Conservation (phyloP, 2,888 invertebrate genomes). For the Agriopis leucophaearia region DNA sequence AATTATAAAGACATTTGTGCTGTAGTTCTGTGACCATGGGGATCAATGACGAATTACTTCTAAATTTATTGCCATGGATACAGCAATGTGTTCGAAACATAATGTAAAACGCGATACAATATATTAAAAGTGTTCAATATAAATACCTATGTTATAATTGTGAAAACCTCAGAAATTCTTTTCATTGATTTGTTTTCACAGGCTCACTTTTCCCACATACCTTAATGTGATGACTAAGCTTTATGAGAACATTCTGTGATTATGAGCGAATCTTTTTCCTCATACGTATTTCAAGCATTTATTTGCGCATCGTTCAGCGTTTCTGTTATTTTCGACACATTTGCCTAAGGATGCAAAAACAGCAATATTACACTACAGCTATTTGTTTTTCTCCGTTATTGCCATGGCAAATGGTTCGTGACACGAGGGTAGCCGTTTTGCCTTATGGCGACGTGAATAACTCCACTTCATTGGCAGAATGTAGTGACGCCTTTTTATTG, state of each 20-base stretch:
- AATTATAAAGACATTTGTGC: no score
- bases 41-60: no score
- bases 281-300: conserved; percentile 13
- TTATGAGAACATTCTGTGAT: not conserved
- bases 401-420: conserved; percentile 38
- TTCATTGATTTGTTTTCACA: not conserved
- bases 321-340: conserved; percentile 38
- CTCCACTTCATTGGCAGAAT: conserved; percentile 32
- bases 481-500: conserved; percentile 7
- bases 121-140: no score
- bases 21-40: no score
- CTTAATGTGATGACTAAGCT: not conserved
- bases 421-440: conserved; percentile 21
- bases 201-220: not conserved
- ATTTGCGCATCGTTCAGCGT: conserved; percentile 4
- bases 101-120: no score
- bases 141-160: no score
- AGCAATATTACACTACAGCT: conserved; percentile 34
- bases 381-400: conserved; percentile 42
- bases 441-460: conserved; percentile 36
- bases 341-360: conserved; percentile 41
- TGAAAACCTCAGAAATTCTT: not conserved
- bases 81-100: no score
- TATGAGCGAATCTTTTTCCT: not conserved
- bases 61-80: no score